phyloP scores from a whole-genome alignment of 2,113 vertebrate genomes.

The Manacus vitellinus region DNA sequence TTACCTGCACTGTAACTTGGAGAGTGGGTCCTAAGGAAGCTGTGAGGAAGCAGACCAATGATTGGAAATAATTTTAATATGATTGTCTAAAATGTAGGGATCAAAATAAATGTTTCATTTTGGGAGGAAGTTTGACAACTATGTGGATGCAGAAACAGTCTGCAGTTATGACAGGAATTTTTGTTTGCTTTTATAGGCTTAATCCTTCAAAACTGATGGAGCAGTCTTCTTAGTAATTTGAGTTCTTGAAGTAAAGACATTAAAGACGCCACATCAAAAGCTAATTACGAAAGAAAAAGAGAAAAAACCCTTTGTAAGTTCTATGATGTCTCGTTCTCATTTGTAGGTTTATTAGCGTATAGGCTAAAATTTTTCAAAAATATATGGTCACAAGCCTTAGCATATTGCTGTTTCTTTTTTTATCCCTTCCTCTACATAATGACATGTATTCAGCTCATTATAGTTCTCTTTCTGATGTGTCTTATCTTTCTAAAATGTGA shows the following conservation, averaged over 20 bases:
- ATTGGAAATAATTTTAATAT: neutral
- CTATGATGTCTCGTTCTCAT: neutral
- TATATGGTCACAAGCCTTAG: neutral
- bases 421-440: neutral
- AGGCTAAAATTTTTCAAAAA: neutral
- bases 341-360: neutral
- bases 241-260: neutral
- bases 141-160: neutral
- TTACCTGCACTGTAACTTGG: neutral
- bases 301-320: fast-evolving
- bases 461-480: neutral
- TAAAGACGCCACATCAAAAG: neutral
- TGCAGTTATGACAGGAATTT: neutral
- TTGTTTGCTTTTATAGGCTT: neutral
- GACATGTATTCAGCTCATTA: neutral
- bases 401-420: neutral
- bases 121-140: neutral
- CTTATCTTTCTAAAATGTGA: neutral
- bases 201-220: neutral
- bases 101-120: neutral
- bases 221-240: neutral
- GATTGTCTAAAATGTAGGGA: neutral
- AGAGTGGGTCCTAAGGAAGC: neutral
- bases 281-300: fast-evolving
- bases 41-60: neutral